Conservation (phyloP, 2,888 invertebrate species). For the Syrphus vitripennis region DNA sequence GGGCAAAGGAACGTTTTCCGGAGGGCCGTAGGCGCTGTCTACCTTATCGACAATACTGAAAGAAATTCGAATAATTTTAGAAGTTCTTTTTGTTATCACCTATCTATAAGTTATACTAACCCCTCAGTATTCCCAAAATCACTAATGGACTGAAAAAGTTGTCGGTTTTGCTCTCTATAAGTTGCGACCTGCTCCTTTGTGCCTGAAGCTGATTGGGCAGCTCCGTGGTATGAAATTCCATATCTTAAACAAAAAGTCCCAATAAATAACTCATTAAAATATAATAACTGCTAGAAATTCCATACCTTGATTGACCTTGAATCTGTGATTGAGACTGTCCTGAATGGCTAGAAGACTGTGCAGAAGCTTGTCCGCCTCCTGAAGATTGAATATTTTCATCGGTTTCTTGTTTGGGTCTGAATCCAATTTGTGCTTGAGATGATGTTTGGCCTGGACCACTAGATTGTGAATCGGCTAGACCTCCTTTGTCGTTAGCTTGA, state of each 20-base stretch:
- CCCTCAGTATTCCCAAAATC: conserved; percentile 79
- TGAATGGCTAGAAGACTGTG: conserved; percentile 88
- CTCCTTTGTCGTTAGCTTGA: conserved; percentile 90
- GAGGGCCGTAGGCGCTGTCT: conserved; percentile 77
- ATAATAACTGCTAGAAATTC: neutral
- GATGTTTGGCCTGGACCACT: conserved; percentile 92
- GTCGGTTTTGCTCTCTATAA: conserved; percentile 87
- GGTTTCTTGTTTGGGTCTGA: conserved; percentile 86
- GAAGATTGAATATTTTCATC: conserved; percentile 83
- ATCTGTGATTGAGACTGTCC: conserved; percentile 93
- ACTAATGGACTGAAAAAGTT: conserved; percentile 86
- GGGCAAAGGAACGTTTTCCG: conserved; percentile 43
- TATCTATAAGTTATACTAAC: conserved; percentile 72
- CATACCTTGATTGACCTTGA: conserved; percentile 87
- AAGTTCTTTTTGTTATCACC: neutral
- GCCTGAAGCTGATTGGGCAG: conserved; percentile 92
- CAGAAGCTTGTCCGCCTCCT: conserved; percentile 89
- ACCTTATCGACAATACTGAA: conserved; percentile 79
- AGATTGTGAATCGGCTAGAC: conserved; percentile 93
- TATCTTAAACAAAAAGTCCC: conserved; percentile 82
- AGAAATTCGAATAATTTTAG: neutral
- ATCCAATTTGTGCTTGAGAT: conserved; percentile 94
- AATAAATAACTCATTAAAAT: neutral
- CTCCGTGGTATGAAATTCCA: conserved; percentile 89
- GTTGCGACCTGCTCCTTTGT: conserved; percentile 83